phyloP scores from a whole-genome alignment of 2,113 vertebrate species.

The Gobius niger region DNA sequence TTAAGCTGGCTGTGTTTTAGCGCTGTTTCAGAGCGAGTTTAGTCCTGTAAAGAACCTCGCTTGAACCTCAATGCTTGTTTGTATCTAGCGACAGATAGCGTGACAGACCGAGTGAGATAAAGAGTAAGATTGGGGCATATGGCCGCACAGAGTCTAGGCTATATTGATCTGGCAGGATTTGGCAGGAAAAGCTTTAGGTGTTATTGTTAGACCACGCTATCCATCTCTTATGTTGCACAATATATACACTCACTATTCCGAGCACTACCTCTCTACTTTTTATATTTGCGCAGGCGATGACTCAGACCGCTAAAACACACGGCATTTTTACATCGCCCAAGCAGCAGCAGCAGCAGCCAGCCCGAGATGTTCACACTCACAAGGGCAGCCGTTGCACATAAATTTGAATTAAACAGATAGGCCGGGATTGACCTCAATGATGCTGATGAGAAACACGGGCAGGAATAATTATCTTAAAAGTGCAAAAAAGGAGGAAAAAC shows the following conservation, averaged over 20 bases:
- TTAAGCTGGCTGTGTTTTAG: not conserved
- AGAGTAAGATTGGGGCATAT: not conserved
- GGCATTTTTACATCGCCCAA: constrained; percentile 36
- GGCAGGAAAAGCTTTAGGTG: constrained; percentile 19
- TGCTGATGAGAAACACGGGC: constrained; percentile 19
- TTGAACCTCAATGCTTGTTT: not conserved
- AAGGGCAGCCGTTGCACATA: constrained; percentile 32
- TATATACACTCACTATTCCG: constrained; percentile 34
- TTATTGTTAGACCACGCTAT: constrained; percentile 30
- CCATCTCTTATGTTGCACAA: constrained; percentile 43
- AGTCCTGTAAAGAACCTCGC: not conserved
- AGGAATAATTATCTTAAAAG: constrained; percentile 13
- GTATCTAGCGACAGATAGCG: not conserved
- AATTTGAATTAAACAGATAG: constrained; percentile 35
- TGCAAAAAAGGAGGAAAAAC: constrained; percentile 5
- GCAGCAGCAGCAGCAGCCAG: constrained; percentile 20
- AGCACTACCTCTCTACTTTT: constrained; percentile 35
- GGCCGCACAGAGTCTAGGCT: constrained; percentile 17
- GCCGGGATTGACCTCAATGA: constrained; percentile 27
- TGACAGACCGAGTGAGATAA: not conserved
- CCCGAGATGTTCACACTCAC: constrained; percentile 29
- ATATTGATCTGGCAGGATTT: constrained; percentile 28
- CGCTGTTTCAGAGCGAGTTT: not conserved
- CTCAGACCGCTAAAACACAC: constrained; percentile 34
- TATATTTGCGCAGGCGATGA: constrained; percentile 35